These are phyloP conservation scores for Lasioglossum zephyrum DNA, from an alignment of 2,888 invertebrate genomes.

Conservation along the genomic window DNA sequence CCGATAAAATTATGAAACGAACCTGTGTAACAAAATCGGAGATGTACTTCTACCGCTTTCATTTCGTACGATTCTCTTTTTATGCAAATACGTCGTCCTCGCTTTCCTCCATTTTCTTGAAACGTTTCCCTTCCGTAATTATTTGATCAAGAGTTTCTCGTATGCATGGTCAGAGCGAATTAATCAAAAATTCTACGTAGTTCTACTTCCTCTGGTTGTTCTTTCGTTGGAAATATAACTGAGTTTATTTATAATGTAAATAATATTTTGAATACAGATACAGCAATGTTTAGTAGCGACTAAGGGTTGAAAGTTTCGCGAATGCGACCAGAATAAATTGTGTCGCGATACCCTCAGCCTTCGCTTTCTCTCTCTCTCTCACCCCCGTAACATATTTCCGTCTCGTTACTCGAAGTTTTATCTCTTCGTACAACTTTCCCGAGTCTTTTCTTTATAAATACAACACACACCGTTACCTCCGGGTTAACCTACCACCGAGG, in stretches of 20 bases:
- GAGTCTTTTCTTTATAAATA: conserved; percentile 9
- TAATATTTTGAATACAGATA: no score
- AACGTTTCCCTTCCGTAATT: neutral
- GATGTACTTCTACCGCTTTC: neutral
- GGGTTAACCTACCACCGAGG: conserved; percentile 26
- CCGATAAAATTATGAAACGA: neutral
- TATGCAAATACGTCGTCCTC: neutral
- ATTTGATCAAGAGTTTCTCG: neutral
- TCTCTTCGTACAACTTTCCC: neutral
- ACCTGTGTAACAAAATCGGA: neutral
- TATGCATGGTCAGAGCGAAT: neutral
- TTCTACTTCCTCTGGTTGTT: neutral
- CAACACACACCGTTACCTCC: neutral
- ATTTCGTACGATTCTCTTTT: neutral
- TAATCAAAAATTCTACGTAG: neutral
- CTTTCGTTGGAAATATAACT: neutral
- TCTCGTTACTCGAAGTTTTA: neutral
- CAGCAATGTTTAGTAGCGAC: no score
- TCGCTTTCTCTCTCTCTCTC: neutral
- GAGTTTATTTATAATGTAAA: no score
- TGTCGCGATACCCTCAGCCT: neutral
- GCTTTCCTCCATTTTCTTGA: neutral
- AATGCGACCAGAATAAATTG: neutral
- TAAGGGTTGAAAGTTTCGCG: neutral
- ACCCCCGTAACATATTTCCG: neutral